Conservation (phyloP, 2,888 invertebrate genomes). For the Opisthograptis luteolata region DNA sequence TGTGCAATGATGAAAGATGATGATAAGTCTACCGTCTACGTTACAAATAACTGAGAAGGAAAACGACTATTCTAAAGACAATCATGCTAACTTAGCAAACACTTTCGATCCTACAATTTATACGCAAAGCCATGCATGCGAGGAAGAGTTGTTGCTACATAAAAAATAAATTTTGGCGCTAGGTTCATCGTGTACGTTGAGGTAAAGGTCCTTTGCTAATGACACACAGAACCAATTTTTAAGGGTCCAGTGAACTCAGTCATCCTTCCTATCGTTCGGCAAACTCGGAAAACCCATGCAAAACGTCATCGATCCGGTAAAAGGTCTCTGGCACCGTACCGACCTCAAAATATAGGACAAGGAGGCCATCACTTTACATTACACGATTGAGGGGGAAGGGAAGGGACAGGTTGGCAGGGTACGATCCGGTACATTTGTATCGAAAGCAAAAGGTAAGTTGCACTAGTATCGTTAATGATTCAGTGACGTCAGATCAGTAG, state of each 20-base stretch:
- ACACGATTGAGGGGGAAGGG: slow-evolving; percentile 1
- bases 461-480: slow-evolving; percentile 6
- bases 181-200: too few species aligned
- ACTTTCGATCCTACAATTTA: too few species aligned
- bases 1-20: too few species aligned
- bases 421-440: not conserved
- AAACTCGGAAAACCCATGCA: slow-evolving; percentile 9
- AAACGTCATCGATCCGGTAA: slow-evolving; percentile 13
- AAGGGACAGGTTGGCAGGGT: not conserved
- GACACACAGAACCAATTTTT: too few species aligned
- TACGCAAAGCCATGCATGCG: too few species aligned
- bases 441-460: not conserved
- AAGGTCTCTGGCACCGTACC: slow-evolving; percentile 11
- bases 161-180: too few species aligned
- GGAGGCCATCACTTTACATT: slow-evolving; percentile 6
- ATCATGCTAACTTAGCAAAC: too few species aligned
- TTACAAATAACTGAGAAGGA: too few species aligned
- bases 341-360: slow-evolving; percentile 17
- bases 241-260: not conserved
- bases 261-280: slow-evolving; percentile 7
- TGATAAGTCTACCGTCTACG: too few species aligned
- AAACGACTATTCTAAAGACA: too few species aligned
- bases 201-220: too few species aligned
- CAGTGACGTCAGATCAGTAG: slow-evolving; percentile 2
- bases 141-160: too few species aligned